Percentiles rank a stretch among this genome's conserved stretches.
Evolutionary conservation across 2,888 invertebrate species (phyloP).

Genomic region (Zelleria hepariella): DNA sequence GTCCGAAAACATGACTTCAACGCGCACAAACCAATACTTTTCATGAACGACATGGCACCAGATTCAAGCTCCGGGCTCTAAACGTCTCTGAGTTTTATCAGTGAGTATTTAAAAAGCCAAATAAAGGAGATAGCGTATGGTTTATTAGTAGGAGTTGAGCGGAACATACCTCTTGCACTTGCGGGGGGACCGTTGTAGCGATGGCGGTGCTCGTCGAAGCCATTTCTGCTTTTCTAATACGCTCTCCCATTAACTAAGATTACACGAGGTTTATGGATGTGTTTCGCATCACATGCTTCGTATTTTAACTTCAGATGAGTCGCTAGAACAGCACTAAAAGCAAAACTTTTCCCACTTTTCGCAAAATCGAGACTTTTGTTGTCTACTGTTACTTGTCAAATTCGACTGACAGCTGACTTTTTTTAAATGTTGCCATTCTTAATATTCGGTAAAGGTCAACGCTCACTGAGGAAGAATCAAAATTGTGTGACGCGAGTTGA

Average conservation of each 20-base stretch:
- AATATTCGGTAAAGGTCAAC: too few relatives aligned
- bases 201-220: conserved; percentile 61
- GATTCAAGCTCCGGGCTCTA: not conserved
- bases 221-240: conserved; percentile 47
- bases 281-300: not conserved
- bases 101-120: not conserved
- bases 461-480: too few relatives aligned
- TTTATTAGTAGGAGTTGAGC: conserved; percentile 8
- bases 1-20: not conserved
- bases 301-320: too few relatives aligned
- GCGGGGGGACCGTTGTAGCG: conserved; percentile 44
- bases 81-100: not conserved
- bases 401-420: not conserved
- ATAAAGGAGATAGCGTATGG: conserved; percentile 7
- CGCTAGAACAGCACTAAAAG: too few relatives aligned
- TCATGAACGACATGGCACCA: not conserved
- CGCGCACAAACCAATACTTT: not conserved
- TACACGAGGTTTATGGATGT: not conserved
- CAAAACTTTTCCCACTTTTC: too few relatives aligned
- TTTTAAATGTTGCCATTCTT: not conserved
- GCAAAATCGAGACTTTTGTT: too few relatives aligned
- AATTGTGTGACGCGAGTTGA: too few relatives aligned
- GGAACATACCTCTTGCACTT: conserved; percentile 47
- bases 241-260: conserved; percentile 48
- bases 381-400: too few relatives aligned